phyloP scores from a whole-genome alignment of 2,113 vertebrate genomes.

The Catharus fuscescens region DNA sequence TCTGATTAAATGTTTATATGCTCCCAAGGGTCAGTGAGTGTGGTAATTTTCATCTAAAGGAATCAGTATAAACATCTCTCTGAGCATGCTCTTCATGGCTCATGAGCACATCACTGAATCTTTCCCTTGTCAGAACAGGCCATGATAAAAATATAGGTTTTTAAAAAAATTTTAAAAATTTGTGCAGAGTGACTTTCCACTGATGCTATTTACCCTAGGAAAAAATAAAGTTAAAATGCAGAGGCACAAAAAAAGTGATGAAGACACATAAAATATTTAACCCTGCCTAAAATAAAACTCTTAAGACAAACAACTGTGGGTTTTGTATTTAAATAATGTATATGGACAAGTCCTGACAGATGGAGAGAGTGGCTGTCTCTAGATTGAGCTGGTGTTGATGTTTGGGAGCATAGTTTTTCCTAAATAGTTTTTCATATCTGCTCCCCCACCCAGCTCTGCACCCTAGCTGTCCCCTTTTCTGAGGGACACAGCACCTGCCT shows the following conservation, averaged over 20 bases:
- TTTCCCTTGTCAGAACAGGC: not conserved
- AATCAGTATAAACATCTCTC: not conserved
- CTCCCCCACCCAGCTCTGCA: not conserved
- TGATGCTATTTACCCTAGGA: not conserved
- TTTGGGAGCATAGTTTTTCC: not conserved
- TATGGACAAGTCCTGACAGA: not conserved
- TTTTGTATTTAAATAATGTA: not conserved
- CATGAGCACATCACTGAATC: accelerated
- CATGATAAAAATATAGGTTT: not conserved
- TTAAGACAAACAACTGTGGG: not conserved
- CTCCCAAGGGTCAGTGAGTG: not conserved
- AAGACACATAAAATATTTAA: not conserved
- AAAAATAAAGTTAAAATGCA: not conserved
- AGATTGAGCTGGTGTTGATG: not conserved
- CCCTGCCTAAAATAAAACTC: not conserved
- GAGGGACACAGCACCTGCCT: not conserved
- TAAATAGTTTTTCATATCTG: not conserved
- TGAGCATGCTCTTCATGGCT: not conserved
- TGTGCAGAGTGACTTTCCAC: not conserved
- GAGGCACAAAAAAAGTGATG: not conserved
- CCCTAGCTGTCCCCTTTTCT: not conserved
- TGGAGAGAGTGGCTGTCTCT: not conserved
- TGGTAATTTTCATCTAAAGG: not conserved
- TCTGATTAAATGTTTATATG: not conserved
- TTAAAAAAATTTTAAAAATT: not conserved